Conservation (phyloP, 2,113 vertebrate genomes). For the Psittacula cyanocephala region DNA sequence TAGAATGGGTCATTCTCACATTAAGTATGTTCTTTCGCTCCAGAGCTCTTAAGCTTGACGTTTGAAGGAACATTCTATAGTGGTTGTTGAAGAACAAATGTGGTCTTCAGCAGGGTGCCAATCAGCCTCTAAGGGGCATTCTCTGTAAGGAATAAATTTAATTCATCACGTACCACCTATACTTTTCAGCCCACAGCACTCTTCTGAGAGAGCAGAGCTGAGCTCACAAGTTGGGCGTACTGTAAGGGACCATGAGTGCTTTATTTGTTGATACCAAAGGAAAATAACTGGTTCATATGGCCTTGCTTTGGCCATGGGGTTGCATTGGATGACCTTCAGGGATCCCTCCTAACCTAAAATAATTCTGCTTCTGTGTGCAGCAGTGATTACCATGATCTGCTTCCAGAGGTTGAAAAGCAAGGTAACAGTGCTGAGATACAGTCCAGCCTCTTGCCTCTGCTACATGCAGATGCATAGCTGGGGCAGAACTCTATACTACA, state of each 20-base stretch:
- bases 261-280: neutral
- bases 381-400: rapidly evolving
- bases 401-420: neutral
- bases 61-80: neutral
- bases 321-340: neutral
- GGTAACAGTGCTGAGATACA: neutral
- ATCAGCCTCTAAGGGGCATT: rapidly evolving
- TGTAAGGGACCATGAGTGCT: neutral
- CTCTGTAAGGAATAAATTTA: neutral
- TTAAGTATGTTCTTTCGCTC: neutral
- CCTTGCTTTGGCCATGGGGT: neutral
- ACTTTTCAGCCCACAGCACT: neutral
- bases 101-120: neutral
- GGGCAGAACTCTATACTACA: neutral
- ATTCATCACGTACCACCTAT: rapidly evolving
- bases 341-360: neutral
- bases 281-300: neutral
- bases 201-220: neutral
- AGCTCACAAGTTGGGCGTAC: neutral
- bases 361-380: neutral
- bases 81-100: neutral
- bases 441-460: neutral
- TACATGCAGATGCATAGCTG: neutral
- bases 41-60: neutral
- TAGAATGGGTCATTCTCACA: neutral